phyloP scores from a whole-genome alignment of 2,888 invertebrate genomes.

The Lasioglossum leucozonium region DNA sequence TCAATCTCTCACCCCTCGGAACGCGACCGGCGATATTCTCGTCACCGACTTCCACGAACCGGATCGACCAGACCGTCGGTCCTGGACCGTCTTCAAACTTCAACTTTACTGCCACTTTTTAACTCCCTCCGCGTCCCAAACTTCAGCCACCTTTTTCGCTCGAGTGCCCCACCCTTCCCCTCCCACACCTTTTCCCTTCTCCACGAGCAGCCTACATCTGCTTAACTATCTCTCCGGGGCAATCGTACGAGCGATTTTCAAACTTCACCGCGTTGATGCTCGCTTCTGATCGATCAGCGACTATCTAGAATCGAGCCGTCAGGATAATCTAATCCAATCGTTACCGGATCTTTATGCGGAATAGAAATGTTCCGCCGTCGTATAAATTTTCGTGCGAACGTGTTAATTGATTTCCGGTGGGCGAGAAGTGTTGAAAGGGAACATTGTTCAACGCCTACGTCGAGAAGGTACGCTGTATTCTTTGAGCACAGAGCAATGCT shows the following conservation, averaged over 20 bases:
- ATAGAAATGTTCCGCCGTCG: too few relatives aligned
- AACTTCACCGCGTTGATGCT: too few relatives aligned
- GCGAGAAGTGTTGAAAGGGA: not conserved
- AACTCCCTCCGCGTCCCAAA: not conserved
- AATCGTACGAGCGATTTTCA: too few relatives aligned
- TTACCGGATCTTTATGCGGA: too few relatives aligned
- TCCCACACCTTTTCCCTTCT: too few relatives aligned
- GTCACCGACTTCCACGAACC: not conserved
- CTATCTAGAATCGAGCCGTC: too few relatives aligned
- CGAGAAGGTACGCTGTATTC: not conserved
- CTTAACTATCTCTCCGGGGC: too few relatives aligned
- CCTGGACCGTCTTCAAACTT: not conserved
- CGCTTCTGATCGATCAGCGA: too few relatives aligned
- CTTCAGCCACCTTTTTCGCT: not conserved
- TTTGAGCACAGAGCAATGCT: not conserved
- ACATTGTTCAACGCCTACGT: not conserved
- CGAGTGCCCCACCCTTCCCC: not conserved
- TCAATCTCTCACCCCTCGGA: slow-evolving; percentile 20
- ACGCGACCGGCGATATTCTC: not conserved
- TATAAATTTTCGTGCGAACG: too few relatives aligned
- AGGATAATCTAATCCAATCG: too few relatives aligned
- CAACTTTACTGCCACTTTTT: not conserved
- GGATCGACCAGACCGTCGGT: not conserved
- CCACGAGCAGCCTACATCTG: not conserved
- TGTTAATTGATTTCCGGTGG: not conserved